Conservation (phyloP, 64 coral and sea anemone species). For the Trachythela sp. region DNA sequence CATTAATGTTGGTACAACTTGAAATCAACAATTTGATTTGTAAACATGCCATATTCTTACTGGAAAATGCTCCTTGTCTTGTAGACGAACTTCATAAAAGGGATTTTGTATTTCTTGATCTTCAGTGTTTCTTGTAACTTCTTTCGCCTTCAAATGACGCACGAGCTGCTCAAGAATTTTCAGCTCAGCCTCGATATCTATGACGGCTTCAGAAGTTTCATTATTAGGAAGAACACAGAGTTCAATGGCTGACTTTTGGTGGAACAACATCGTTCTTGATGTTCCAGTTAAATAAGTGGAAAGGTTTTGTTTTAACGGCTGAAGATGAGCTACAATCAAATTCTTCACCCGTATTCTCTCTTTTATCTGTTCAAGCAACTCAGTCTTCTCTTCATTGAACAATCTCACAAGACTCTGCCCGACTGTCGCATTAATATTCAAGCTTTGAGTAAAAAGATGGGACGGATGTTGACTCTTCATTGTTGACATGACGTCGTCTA, state of each 20-base stretch:
- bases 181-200: neutral
- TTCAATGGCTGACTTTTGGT: no score
- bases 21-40: neutral
- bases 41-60: neutral
- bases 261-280: no score
- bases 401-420: conserved; percentile 29
- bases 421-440: neutral
- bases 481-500: no score
- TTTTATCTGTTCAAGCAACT: conserved; percentile 25
- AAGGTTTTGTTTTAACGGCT: neutral
- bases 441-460: neutral
- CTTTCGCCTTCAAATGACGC: neutral
- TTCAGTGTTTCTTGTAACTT: no score
- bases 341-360: conserved; percentile 7
- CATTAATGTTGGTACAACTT: no score
- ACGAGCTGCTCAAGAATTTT: neutral
- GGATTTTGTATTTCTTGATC: no score
- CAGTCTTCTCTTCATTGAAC: conserved; percentile 25
- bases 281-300: no score
- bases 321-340: neutral
- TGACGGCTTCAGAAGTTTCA: no score
- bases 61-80: conserved; percentile 9
- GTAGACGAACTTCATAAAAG: conserved; percentile 27
- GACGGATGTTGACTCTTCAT: no score
- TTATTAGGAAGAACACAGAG: no score